Evolutionary conservation across 2,113 vertebrate species (phyloP).

Genomic region (Kobus ellipsiprymnus): DNA sequence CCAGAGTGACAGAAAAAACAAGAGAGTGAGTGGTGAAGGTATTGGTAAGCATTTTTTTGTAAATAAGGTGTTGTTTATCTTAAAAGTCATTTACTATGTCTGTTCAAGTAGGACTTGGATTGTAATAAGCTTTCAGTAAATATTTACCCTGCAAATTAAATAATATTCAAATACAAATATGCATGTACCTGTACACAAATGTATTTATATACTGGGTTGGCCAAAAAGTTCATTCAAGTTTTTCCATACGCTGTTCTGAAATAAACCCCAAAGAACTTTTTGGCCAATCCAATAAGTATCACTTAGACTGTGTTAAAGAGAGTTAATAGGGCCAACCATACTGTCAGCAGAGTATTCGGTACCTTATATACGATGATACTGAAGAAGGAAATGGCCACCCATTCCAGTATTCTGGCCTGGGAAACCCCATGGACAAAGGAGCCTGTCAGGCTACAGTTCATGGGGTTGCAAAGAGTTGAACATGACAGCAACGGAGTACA

Average conservation of each 20-base stretch:
- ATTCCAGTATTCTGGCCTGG: background rate
- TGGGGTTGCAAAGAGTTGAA: background rate
- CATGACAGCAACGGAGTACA: background rate
- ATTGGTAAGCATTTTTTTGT: background rate
- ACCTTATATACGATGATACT: background rate
- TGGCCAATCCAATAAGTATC: background rate
- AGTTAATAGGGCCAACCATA: background rate
- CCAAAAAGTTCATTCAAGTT: background rate
- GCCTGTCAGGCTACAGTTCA: background rate
- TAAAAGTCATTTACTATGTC: background rate
- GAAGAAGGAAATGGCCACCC: background rate
- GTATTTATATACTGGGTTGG: background rate
- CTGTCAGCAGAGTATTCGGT: background rate
- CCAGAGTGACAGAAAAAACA: background rate
- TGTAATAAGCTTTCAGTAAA: constrained; percentile 6
- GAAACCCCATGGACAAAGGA: background rate
- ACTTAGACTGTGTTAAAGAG: background rate
- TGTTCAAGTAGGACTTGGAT: background rate
- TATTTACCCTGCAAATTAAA: constrained; percentile 2
- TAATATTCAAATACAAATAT: background rate
- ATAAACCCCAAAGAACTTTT: background rate
- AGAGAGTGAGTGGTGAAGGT: background rate
- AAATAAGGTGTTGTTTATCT: background rate
- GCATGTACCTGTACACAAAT: background rate
- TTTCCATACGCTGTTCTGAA: background rate